phyloP scores from a whole-genome alignment of 2,888 invertebrate species.

The Stenodema calcarata region DNA sequence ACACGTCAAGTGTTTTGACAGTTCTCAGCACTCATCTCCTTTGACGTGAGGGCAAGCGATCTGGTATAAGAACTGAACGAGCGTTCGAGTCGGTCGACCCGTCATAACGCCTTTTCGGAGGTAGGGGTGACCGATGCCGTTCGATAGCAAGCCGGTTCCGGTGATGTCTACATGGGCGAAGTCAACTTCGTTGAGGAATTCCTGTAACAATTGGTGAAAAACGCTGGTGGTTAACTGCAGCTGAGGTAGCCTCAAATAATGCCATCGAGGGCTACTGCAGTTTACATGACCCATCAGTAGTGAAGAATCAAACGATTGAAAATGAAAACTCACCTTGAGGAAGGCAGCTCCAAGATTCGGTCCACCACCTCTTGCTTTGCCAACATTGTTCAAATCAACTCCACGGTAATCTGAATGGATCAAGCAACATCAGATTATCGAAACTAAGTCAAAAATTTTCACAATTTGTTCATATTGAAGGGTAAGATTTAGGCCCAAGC shows the following conservation, averaged over 20 bases:
- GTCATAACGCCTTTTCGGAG: slow-evolving; percentile 69
- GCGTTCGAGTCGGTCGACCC: slow-evolving; percentile 70
- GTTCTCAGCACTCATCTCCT: slow-evolving; percentile 51
- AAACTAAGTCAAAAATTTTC: no score
- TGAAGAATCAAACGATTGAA: no score
- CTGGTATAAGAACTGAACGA: slow-evolving; percentile 66
- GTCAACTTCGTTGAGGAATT: slow-evolving; percentile 49
- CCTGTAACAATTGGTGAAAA: no score
- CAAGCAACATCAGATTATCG: no score
- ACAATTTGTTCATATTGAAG: no score
- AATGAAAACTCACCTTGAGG: slow-evolving; percentile 61
- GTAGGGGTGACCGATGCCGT: slow-evolving; percentile 67
- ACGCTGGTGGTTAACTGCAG: no score
- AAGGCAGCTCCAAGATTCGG: slow-evolving; percentile 78
- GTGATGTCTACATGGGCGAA: slow-evolving; percentile 54
- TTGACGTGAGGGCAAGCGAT: slow-evolving; percentile 55
- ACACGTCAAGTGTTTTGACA: background rate
- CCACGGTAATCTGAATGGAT: slow-evolving; percentile 58
- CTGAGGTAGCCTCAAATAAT: no score
- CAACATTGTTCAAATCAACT: slow-evolving; percentile 74
- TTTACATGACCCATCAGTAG: no score
- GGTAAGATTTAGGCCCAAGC: no score
- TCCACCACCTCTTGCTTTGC: slow-evolving; percentile 69
- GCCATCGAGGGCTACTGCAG: no score
- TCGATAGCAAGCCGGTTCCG: slow-evolving; percentile 67